Evolutionary conservation across 2,797 vertebrate genomes (phyloP).

Genomic region (Adrianichthys oophorus): DNA sequence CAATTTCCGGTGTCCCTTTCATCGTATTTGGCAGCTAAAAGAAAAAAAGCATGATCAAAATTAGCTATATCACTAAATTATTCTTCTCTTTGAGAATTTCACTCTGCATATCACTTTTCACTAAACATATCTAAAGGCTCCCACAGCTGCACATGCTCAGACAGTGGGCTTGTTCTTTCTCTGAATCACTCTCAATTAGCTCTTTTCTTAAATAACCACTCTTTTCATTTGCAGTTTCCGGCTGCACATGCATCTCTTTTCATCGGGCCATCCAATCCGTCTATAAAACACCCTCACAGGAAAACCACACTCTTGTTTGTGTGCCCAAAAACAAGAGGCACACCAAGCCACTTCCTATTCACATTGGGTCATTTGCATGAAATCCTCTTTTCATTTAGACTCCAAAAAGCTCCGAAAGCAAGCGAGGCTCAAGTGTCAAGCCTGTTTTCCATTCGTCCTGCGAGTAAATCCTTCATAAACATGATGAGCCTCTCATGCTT

Average conservation of each 20-base stretch:
- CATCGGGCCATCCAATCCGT: constrained; percentile 63
- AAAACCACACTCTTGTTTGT: constrained; percentile 67
- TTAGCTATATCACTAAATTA: constrained; percentile 1
- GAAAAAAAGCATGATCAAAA: neutral
- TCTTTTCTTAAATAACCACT: constrained; percentile 64
- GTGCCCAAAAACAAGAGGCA: constrained; percentile 69
- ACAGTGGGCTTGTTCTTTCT: constrained; percentile 51
- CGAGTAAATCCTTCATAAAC: constrained; percentile 8
- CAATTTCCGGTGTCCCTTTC: neutral
- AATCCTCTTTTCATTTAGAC: constrained; percentile 55
- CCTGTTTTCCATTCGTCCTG: constrained; percentile 21
- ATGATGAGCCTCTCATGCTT: constrained; percentile 2
- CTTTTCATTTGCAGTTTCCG: constrained; percentile 69
- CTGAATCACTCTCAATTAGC: constrained; percentile 65
- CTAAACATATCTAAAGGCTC: constrained; percentile 17
- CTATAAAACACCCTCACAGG: constrained; percentile 68
- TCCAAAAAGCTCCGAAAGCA: constrained; percentile 25
- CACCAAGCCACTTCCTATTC: constrained; percentile 71
- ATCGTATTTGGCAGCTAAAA: neutral
- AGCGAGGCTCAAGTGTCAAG: constrained; percentile 21
- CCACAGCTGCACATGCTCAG: constrained; percentile 55
- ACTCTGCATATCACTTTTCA: constrained; percentile 8
- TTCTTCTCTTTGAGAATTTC: neutral
- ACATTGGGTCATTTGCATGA: constrained; percentile 70
- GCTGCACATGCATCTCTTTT: constrained; percentile 69